Conservation (phyloP, 2,113 vertebrate genomes). For the Centropristis striata region DNA sequence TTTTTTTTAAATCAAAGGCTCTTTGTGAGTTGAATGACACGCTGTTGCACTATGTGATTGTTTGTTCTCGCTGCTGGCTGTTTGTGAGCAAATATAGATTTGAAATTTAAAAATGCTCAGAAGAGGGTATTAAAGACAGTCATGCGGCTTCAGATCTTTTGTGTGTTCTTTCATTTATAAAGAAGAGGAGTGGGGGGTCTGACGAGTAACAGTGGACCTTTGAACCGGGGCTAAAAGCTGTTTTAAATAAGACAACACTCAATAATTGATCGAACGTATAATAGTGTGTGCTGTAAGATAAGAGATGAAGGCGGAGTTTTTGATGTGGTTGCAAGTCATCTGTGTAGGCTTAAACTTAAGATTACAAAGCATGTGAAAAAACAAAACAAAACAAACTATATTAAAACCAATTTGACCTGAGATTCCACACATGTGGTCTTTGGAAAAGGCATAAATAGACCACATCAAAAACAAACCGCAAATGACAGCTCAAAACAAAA, state of each 20-base stretch:
- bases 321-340: neutral
- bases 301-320: neutral
- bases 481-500: slow-evolving; percentile 17
- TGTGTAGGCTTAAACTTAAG: neutral
- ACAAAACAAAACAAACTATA: slow-evolving; percentile 26
- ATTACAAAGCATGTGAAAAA: neutral
- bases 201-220: neutral
- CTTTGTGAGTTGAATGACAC: neutral
- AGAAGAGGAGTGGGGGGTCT: neutral
- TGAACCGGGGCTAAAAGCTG: neutral
- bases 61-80: neutral
- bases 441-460: neutral
- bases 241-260: neutral
- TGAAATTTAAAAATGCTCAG: neutral
- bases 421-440: neutral
- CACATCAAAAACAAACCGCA: neutral
- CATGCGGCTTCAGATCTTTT: neutral
- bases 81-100: slow-evolving; percentile 6
- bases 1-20: neutral
- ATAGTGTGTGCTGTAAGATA: neutral
- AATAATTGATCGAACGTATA: neutral
- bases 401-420: neutral
- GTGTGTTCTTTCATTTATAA: slow-evolving; percentile 7
- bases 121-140: slow-evolving; percentile 6
- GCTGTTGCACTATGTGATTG: neutral